phyloP scores from a whole-genome alignment of 2,888 invertebrate species.

The Hyles lineata region DNA sequence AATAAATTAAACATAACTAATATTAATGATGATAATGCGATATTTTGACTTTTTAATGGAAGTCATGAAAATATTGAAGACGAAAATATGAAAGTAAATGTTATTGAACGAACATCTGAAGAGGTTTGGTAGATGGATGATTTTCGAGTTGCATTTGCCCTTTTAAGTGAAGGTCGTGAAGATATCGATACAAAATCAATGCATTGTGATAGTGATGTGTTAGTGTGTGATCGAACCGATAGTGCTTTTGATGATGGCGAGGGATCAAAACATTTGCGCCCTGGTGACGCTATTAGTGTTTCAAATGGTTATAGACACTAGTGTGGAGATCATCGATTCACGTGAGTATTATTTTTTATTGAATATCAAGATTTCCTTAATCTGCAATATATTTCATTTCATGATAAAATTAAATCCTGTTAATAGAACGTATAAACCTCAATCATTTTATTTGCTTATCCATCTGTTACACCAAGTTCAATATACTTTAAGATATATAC shows the following conservation, averaged over 20 bases:
- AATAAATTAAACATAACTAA: slow-evolving; percentile 11
- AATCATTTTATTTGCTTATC: too few species aligned
- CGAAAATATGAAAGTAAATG: neutral
- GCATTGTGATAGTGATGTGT: slow-evolving; percentile 50
- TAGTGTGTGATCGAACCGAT: slow-evolving; percentile 10
- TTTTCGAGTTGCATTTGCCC: neutral
- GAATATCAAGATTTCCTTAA: too few species aligned
- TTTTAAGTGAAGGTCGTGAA: neutral
- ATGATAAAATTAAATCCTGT: too few species aligned
- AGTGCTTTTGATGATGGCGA: slow-evolving; percentile 56
- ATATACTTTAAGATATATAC: too few species aligned
- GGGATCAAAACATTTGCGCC: slow-evolving; percentile 58
- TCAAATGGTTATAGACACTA: slow-evolving; percentile 60
- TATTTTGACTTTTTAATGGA: slow-evolving; percentile 9
- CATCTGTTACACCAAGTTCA: too few species aligned
- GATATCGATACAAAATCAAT: slow-evolving; percentile 12
- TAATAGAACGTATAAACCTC: too few species aligned
- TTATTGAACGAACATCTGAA: too few species aligned
- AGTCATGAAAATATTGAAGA: neutral
- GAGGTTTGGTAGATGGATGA: slow-evolving; percentile 6
- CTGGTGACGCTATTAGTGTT: slow-evolving; percentile 59
- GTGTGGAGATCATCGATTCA: slow-evolving; percentile 73
- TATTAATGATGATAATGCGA: neutral
- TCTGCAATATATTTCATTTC: too few species aligned
- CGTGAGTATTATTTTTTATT: slow-evolving; percentile 59